phyloP scores from a whole-genome alignment of 2,888 invertebrate species.

The Stenurella melanura region DNA sequence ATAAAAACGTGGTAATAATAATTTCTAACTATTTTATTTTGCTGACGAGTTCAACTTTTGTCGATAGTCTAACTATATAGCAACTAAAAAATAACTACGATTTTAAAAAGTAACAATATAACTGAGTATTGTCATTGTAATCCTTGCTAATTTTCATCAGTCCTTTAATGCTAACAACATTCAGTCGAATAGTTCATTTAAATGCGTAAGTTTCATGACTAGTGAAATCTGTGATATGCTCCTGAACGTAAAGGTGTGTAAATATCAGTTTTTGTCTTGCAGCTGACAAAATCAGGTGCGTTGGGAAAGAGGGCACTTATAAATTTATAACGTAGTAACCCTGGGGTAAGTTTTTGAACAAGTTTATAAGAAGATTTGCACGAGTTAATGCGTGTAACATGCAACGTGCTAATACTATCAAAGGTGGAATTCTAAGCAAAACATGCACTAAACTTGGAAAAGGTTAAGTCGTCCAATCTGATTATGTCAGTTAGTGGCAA shows the following conservation, averaged over 20 bases:
- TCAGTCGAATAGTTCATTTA: no score
- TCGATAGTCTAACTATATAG: no score
- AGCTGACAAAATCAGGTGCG: neutral
- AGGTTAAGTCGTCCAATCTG: slow-evolving; percentile 46
- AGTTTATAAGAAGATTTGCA: slow-evolving; percentile 48
- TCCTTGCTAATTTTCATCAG: no score
- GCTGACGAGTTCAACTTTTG: no score
- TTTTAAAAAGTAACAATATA: no score
- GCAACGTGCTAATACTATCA: slow-evolving; percentile 45
- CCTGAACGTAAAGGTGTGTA: neutral
- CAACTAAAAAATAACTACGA: no score
- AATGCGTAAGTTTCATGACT: no score
- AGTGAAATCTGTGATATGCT: neutral
- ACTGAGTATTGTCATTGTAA: no score
- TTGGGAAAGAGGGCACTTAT: slow-evolving; percentile 11
- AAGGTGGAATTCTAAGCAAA: slow-evolving; percentile 46
- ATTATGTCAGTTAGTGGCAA: slow-evolving; percentile 52
- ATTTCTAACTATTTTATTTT: no score
- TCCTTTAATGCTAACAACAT: no score
- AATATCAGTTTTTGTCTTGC: neutral
- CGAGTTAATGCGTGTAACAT: slow-evolving; percentile 48
- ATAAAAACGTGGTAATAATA: no score
- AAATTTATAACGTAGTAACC: slow-evolving; percentile 33
- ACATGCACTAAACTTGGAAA: slow-evolving; percentile 48
- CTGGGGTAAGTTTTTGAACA: slow-evolving; percentile 31